These are phyloP conservation scores for Syngnathus scovelli DNA, from an alignment of 2,113 vertebrate genomes.

Conservation along the genomic window DNA sequence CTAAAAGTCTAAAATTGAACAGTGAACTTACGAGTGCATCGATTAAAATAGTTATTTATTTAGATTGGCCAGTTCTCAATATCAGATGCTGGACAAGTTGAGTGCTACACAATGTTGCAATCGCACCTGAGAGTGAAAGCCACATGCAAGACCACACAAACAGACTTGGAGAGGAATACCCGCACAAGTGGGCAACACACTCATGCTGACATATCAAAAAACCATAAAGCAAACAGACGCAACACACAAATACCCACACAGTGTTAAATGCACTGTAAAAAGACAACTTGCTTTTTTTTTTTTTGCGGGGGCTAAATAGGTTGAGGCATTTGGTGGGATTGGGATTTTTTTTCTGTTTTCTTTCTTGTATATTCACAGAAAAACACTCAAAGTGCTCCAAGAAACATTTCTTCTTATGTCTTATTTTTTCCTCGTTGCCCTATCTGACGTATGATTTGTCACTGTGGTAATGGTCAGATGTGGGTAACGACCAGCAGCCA, in stretches of 20 bases:
- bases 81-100: constrained; percentile 25
- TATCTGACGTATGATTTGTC: neutral
- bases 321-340: no score
- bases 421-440: constrained; percentile 23
- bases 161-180: constrained; percentile 22
- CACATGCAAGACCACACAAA: constrained; percentile 25
- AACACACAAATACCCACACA: constrained; percentile 22
- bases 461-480: constrained; percentile 21
- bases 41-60: constrained; percentile 3
- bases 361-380: constrained; percentile 7
- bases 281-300: no score
- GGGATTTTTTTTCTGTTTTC: no score
- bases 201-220: neutral
- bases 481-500: constrained; percentile 4
- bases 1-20: neutral
- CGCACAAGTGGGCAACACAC: constrained; percentile 8
- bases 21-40: neutral
- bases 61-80: neutral
- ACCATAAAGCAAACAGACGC: constrained; percentile 32
- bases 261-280: constrained; percentile 6
- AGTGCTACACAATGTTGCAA: constrained; percentile 12
- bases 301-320: no score
- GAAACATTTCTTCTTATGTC: neutral
- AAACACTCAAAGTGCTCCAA: constrained; percentile 11
- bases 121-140: constrained; percentile 48